These are phyloP conservation scores for Baronia brevicornis DNA, from an alignment of 2,888 invertebrate species.

Conservation along the genomic window DNA sequence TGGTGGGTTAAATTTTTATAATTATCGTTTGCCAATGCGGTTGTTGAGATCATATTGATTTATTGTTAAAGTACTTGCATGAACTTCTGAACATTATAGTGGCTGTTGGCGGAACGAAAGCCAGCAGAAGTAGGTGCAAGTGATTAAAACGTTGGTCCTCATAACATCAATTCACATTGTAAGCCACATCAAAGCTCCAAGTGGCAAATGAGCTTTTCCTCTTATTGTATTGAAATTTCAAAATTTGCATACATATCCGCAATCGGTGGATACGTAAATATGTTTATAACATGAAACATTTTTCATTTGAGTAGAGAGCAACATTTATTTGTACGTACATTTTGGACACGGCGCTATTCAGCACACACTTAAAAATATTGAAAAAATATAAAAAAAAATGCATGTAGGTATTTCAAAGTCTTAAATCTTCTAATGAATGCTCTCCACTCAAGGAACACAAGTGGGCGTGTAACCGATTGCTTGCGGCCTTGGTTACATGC, in stretches of 20 bases:
- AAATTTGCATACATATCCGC: slow-evolving; percentile 37
- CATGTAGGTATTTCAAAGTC: slow-evolving; percentile 35
- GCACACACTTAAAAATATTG: slow-evolving; percentile 42
- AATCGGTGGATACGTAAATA: slow-evolving; percentile 28
- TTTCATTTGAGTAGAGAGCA: slow-evolving; percentile 47
- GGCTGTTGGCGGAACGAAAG: not conserved
- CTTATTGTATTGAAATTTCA: slow-evolving; percentile 43
- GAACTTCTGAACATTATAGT: slow-evolving; percentile 15
- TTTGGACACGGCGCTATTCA: slow-evolving; percentile 53
- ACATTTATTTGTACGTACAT: slow-evolving; percentile 30
- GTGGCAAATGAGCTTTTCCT: slow-evolving; percentile 51
- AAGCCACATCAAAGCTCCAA: slow-evolving; percentile 37
- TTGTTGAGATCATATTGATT: slow-evolving; percentile 26
- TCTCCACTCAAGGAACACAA: slow-evolving; percentile 54
- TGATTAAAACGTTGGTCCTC: slow-evolving; percentile 20
- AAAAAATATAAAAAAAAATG: slow-evolving; percentile 21
- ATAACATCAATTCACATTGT: slow-evolving; percentile 27
- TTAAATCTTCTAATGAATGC: slow-evolving; percentile 32
- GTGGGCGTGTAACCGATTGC: slow-evolving; percentile 66
- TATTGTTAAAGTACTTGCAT: slow-evolving; percentile 8
- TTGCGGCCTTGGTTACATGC: slow-evolving; percentile 66
- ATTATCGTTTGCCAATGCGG: slow-evolving; percentile 14
- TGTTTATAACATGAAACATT: slow-evolving; percentile 26
- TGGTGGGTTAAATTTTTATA: slow-evolving; percentile 2
- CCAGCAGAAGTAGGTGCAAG: slow-evolving; percentile 16